phyloP scores from a whole-genome alignment of 2,888 invertebrate genomes.

The Hanleya hanleyi region DNA sequence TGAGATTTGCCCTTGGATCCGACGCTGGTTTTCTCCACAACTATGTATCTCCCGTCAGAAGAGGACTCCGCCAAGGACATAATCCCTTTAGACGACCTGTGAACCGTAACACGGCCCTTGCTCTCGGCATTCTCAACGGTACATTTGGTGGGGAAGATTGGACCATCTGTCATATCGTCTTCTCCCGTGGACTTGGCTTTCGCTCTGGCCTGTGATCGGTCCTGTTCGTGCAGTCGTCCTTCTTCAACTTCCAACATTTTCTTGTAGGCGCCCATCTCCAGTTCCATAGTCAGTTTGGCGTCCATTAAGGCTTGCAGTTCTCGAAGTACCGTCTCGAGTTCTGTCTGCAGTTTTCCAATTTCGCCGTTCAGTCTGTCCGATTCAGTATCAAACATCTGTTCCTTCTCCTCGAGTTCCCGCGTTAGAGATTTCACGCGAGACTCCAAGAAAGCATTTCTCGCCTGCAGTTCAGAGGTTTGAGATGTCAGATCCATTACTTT shows the following conservation, averaged over 20 bases:
- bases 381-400: conserved; percentile 34
- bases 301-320: conserved; percentile 66
- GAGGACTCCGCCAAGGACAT: conserved; percentile 30
- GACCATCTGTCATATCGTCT: neutral
- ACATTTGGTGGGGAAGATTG: neutral
- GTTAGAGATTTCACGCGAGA: neutral
- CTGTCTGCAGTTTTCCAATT: conserved; percentile 29
- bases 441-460: conserved; percentile 16
- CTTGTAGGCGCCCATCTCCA: conserved; percentile 76
- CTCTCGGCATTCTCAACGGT: conserved; percentile 15
- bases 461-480: conserved; percentile 39
- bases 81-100: conserved; percentile 37
- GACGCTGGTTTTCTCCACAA: conserved; percentile 39
- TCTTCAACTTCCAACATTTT: conserved; percentile 77
- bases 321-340: conserved; percentile 41
- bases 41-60: conserved; percentile 32
- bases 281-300: conserved; percentile 75
- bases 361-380: conserved; percentile 15
- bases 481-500: conserved; percentile 38
- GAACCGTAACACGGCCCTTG: conserved; percentile 38
- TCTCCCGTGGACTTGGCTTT: neutral
- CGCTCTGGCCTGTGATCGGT: too few species aligned
- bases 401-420: conserved; percentile 13
- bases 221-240: conserved; percentile 57
- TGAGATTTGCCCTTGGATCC: conserved; percentile 34